phyloP scores from a whole-genome alignment of 2,113 vertebrate species.

The Elgaria multicarinata region DNA sequence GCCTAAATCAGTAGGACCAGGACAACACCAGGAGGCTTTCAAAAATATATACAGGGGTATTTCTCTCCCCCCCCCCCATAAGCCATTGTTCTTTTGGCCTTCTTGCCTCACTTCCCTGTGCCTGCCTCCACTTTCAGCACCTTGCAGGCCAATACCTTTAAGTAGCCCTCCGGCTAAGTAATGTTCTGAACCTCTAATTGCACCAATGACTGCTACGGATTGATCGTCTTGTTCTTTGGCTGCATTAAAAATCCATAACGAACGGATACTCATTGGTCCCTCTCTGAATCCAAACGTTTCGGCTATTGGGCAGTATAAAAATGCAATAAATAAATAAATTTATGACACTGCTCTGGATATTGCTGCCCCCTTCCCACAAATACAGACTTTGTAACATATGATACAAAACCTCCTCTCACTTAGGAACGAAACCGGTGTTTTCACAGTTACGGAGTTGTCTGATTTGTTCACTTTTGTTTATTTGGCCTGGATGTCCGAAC shows the following conservation, averaged over 20 bases:
- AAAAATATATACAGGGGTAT: background rate
- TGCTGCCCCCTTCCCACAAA: slow-evolving; percentile 28
- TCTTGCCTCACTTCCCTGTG: background rate
- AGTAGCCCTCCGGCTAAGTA: background rate
- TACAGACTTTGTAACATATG: slow-evolving; percentile 64
- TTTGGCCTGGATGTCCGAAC: slow-evolving; percentile 51
- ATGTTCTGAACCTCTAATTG: slow-evolving; percentile 5
- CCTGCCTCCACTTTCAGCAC: background rate
- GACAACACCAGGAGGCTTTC: background rate
- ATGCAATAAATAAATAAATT: too few relatives aligned
- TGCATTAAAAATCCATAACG: slow-evolving; percentile 50
- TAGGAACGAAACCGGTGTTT: slow-evolving; percentile 31
- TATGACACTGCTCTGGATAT: slow-evolving; percentile 36
- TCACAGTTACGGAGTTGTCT: slow-evolving; percentile 57
- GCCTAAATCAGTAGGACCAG: background rate
- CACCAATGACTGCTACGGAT: background rate
- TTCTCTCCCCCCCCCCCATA: background rate
- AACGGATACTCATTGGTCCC: background rate
- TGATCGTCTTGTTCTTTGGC: background rate
- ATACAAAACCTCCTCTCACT: slow-evolving; percentile 65
- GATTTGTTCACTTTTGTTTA: slow-evolving; percentile 65
- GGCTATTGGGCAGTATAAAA: too few relatives aligned
- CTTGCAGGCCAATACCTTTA: background rate
- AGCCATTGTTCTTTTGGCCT: background rate
- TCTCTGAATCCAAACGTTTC: slow-evolving; percentile 45